Conservation (phyloP, 2,888 invertebrate genomes). For the Leptinotarsa peninsularis region DNA sequence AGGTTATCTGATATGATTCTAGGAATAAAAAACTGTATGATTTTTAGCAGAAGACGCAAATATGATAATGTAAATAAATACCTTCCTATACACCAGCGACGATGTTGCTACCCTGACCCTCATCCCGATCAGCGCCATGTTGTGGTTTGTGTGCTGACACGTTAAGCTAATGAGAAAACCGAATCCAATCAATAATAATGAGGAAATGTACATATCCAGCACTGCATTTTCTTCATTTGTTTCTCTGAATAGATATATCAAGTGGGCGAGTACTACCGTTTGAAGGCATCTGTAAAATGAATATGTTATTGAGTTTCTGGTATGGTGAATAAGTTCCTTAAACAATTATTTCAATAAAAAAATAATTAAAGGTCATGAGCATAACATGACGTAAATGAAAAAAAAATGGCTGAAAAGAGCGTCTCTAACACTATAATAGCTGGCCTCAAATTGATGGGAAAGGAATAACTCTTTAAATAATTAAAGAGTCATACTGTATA, state of each 20-base stretch:
- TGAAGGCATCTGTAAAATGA: constrained; percentile 67
- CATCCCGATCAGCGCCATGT: constrained; percentile 73
- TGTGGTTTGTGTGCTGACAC: constrained; percentile 73
- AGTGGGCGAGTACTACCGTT: constrained; percentile 44
- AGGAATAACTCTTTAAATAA: too few relatives aligned
- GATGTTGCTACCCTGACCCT: constrained; percentile 83
- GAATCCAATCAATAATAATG: constrained; percentile 68
- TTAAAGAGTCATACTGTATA: too few relatives aligned
- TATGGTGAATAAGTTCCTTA: too few relatives aligned
- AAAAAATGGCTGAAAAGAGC: too few relatives aligned
- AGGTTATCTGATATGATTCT: too few relatives aligned
- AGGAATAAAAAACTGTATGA: too few relatives aligned
- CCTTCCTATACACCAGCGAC: constrained; percentile 86
- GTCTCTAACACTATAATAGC: too few relatives aligned
- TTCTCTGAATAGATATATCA: constrained; percentile 40
- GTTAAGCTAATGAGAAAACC: constrained; percentile 69
- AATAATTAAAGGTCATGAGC: too few relatives aligned
- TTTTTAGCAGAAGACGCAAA: too few relatives aligned
- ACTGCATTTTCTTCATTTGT: constrained; percentile 1
- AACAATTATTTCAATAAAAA: too few relatives aligned
- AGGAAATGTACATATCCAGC: constrained; percentile 71
- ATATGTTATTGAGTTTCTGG: background rate
- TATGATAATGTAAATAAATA: constrained; percentile 57
- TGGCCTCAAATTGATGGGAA: too few relatives aligned
- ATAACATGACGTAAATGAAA: too few relatives aligned